Conservation (phyloP, 2,113 vertebrate species). For the Peromyscus polionotus region DNA sequence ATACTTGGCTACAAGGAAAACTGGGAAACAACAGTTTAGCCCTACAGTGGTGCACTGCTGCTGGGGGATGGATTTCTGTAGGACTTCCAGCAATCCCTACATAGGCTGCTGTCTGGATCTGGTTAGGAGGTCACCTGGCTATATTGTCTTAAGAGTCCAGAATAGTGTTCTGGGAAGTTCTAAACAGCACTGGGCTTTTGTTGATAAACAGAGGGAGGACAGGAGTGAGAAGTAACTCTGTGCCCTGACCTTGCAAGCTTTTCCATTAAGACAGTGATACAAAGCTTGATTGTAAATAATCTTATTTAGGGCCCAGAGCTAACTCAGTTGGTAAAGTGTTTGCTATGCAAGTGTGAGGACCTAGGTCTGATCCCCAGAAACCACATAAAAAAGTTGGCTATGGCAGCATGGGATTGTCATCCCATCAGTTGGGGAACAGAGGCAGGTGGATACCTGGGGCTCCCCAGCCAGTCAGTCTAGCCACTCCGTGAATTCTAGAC, state of each 20-base stretch:
- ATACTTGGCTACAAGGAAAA: not conserved
- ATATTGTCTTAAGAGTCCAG: no score
- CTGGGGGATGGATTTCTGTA: not conserved
- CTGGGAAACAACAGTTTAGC: not conserved
- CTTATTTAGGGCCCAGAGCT: not conserved
- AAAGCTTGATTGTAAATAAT: not conserved
- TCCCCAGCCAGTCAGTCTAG: not conserved
- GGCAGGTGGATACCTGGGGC: no score
- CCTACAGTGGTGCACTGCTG: not conserved
- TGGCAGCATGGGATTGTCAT: not conserved
- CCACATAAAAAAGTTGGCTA: no score
- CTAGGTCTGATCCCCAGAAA: not conserved
- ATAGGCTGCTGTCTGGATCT: not conserved
- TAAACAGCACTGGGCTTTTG: no score
- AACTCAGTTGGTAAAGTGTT: no score
- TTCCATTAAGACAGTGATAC: not conserved
- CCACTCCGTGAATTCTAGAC: not conserved
- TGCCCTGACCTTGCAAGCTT: not conserved
- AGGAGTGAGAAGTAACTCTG: rapidly evolving
- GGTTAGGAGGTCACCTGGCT: not conserved
- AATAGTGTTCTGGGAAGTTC: not conserved
- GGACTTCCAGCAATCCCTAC: not conserved
- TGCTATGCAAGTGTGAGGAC: not conserved
- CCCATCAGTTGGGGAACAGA: not conserved
- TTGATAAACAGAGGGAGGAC: not conserved